Conservation (phyloP, 2,888 invertebrate species). For the Noctua comes region DNA sequence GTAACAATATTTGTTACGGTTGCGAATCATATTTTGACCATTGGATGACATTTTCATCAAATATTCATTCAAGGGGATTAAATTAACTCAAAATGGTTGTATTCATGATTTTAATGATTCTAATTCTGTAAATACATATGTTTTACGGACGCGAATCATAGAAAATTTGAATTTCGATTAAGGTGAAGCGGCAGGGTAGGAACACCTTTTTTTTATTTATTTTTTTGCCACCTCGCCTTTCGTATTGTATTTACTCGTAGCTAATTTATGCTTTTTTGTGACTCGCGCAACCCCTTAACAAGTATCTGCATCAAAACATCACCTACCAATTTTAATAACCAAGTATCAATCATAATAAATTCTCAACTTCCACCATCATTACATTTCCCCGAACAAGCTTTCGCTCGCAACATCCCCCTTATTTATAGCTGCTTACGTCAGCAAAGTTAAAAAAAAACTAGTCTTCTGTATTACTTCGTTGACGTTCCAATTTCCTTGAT, state of each 20-base stretch:
- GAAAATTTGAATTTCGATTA: no score
- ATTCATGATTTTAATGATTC: no score
- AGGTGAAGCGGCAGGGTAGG: no score
- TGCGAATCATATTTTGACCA: no score
- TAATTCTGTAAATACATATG: no score
- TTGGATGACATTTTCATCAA: no score
- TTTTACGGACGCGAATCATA: no score
- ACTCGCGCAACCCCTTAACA: background rate
- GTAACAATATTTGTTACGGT: no score
- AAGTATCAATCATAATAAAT: slow-evolving; percentile 55
- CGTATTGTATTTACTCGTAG: background rate
- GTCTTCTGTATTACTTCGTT: slow-evolving; percentile 61
- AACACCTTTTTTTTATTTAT: no score
- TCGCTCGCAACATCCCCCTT: slow-evolving; percentile 43
- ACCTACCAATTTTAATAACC: slow-evolving; percentile 13
- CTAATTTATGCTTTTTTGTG: background rate
- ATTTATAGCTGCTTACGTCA: slow-evolving; percentile 69
- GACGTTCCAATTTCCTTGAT: slow-evolving; percentile 81
- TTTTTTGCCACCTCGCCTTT: no score
- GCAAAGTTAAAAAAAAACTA: slow-evolving; percentile 64
- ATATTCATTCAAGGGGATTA: no score
- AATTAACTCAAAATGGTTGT: no score
- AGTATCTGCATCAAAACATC: background rate
- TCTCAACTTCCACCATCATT: slow-evolving; percentile 34
- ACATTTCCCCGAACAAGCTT: slow-evolving; percentile 40